These are phyloP conservation scores for Drosophila longiperda DNA, from an alignment of 2,888 invertebrate species.

Conservation along the genomic window DNA sequence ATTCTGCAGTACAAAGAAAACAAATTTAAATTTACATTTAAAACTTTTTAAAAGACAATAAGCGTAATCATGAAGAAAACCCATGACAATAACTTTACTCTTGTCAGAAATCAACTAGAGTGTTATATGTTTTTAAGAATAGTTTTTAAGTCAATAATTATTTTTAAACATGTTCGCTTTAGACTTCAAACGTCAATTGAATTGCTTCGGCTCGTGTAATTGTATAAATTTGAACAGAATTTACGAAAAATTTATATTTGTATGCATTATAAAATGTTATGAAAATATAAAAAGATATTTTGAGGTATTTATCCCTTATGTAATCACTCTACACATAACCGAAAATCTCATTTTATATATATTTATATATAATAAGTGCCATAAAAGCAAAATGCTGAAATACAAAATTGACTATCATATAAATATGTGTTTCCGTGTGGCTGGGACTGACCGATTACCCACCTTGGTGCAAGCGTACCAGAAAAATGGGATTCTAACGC, in stretches of 20 bases:
- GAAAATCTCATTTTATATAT: conserved; percentile 78
- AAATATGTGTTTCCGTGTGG: conserved; percentile 31
- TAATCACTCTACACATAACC: conserved; percentile 24
- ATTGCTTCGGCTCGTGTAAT: neutral
- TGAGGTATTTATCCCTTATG: conserved; percentile 14
- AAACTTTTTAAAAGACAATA: conserved; percentile 63
- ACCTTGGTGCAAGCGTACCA: conserved; percentile 53
- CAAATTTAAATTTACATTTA: conserved; percentile 45
- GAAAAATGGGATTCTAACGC: conserved; percentile 23
- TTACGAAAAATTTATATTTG: neutral
- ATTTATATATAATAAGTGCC: conserved; percentile 75
- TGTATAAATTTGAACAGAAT: neutral
- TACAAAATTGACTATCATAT: conserved; percentile 54
- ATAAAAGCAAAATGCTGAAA: conserved; percentile 67
- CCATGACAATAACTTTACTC: conserved; percentile 52
- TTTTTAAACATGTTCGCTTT: conserved; percentile 3
- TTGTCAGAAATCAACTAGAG: conserved; percentile 7
- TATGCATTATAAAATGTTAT: conserved; percentile 1
- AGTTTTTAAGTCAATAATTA: conserved; percentile 3
- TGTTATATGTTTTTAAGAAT: neutral
- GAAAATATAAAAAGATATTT: conserved; percentile 20
- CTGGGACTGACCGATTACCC: conserved; percentile 44
- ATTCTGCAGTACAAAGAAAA: conserved; percentile 58
- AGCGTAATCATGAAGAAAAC: conserved; percentile 18
- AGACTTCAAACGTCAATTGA: neutral